Base-by-base conservation (phyloP, 1,140 invertebrate species). In the Scylla paramamosain region DNA sequence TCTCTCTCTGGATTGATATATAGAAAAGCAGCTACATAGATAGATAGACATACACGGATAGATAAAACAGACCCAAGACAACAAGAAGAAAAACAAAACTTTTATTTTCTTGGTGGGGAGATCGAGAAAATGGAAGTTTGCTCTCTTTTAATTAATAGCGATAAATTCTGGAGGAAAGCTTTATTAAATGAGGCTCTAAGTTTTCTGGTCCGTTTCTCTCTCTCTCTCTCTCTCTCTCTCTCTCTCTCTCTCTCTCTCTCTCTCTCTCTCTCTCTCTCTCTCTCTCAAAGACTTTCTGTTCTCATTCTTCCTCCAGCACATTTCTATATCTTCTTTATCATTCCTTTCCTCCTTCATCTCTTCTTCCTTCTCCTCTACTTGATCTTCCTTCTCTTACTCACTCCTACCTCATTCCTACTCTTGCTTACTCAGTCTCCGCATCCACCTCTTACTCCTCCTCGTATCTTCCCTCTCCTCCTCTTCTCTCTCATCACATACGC, bases 141-240 rank as follows among this genome's bases (percentile, higher is more conserved):
- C 67, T n/a, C 67, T 77, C n/a, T 77, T 77, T 77, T 77, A 77
- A 77, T 77, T 77, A 77, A 77, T 77, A n/a, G 67, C 67, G 67
- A 77, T 77, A 77, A 77, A 77, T 77, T 77, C 67, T 77, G 67
- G 67, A 77, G 67, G n/a, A 77, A 77, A 77, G 67, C 67, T 77
- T 77, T 77, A 77, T 77, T 77, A 77, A 77, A 77, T 77, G 67
- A 77, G 20, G 67, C 67, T 7, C 67, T 77, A 77, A 77, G 67
- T 77, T 77, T 77, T 7, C 67, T n/a, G 67, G 67, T 25, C 16
- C 67, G 67, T 77, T n/a, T 77, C 67, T 77, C 67, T 77, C 67
- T 77, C 67, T 77, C 67, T 77, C 67, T 77, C 67, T 77, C 67
- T 77, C 67, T 77, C 67, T 77, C 67, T 77, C 67, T 77, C 67